A percentile compares a stretch with the other conserved stretches of the same genome.
Evolutionary conservation across 2,888 invertebrate genomes (phyloP).

Genomic region (Agrotis ipsilon): DNA sequence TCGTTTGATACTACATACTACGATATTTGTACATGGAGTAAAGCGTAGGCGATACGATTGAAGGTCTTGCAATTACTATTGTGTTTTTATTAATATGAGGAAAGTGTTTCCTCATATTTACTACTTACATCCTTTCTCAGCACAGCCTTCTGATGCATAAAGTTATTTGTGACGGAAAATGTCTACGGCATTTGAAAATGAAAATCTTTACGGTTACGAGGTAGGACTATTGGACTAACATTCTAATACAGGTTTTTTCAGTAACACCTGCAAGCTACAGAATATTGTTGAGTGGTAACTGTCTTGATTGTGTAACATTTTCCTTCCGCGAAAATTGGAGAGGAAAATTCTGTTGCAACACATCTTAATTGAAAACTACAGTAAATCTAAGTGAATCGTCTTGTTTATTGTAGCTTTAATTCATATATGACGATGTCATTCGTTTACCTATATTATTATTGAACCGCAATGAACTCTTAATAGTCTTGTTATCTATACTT

Average conservation of each 20-base stretch:
- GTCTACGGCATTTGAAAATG: not conserved
- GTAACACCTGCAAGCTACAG: not conserved
- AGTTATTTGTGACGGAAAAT: constrained; percentile 3
- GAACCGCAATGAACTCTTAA: constrained; percentile 1
- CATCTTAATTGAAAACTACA: not conserved
- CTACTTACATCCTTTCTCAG: not conserved
- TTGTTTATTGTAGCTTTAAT: constrained; percentile 35
- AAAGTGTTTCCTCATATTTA: not conserved
- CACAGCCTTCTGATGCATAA: not conserved
- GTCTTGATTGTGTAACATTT: constrained; percentile 28
- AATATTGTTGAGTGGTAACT: not conserved
- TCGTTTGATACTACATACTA: constrained; percentile 19
- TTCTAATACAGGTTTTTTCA: not conserved
- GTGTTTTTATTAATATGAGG: not conserved
- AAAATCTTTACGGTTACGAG: no score
- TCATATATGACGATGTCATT: constrained; percentile 9
- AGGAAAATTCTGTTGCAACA: not conserved
- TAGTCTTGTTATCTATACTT: constrained; percentile 21
- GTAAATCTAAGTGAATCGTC: constrained; percentile 16
- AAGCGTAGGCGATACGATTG: constrained; percentile 23
- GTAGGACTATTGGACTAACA: not conserved
- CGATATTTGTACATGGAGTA: constrained; percentile 12
- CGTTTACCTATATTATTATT: constrained; percentile 1
- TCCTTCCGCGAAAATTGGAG: not conserved
- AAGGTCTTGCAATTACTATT: constrained; percentile 8